phyloP scores from a whole-genome alignment of 2,797 vertebrate species.

The Cygnus olor region DNA sequence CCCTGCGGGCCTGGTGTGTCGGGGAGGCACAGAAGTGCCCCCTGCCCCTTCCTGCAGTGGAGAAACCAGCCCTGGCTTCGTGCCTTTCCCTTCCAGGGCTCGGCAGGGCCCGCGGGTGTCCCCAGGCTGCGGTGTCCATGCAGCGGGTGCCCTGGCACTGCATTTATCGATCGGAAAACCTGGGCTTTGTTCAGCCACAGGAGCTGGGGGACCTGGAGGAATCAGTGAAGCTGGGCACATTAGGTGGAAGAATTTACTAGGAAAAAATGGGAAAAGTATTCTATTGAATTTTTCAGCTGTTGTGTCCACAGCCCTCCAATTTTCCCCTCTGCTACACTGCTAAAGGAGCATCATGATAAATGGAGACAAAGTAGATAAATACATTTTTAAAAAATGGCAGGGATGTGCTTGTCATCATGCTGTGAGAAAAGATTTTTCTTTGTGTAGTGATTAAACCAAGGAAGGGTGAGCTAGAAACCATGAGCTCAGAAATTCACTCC shows the following conservation, averaged over 20 bases:
- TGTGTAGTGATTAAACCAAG: background rate
- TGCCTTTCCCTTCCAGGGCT: no score
- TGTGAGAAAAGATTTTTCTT: background rate
- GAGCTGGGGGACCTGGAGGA: background rate
- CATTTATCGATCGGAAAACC: background rate
- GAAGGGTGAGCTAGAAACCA: background rate
- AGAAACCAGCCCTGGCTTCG: no score
- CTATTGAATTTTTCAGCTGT: background rate
- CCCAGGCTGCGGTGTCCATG: no score
- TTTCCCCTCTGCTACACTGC: background rate
- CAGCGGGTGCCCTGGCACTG: accelerated
- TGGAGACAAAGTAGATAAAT: background rate
- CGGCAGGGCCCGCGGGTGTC: no score
- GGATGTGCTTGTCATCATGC: background rate
- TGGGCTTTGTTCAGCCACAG: background rate
- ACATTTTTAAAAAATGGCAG: background rate
- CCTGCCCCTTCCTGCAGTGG: no score
- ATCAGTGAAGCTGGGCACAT: background rate
- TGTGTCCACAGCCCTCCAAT: background rate
- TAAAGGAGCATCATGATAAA: background rate
- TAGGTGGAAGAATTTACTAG: background rate
- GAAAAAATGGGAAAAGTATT: background rate
- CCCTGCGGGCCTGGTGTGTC: accelerated
- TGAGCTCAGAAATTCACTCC: background rate
- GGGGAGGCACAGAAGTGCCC: no score